A percentile compares a stretch with the other conserved stretches of the same genome.
Conservation (phyloP, 2,113 vertebrate genomes). For the Chlorocebus sabaeus region DNA sequence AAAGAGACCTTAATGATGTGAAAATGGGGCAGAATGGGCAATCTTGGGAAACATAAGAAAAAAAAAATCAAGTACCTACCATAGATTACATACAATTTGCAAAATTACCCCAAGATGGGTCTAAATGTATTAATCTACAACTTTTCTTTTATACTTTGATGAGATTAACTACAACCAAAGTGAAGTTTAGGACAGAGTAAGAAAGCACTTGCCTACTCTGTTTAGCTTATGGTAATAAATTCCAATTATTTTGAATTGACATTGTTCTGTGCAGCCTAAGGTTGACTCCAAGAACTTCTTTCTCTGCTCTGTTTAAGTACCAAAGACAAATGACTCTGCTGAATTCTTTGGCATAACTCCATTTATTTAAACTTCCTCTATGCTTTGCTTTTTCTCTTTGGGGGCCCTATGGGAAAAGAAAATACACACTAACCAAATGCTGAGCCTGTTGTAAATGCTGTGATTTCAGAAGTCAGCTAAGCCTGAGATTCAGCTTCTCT, state of each 20-base stretch:
- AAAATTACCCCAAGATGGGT: background rate
- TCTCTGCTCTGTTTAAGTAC: slow-evolving; percentile 18
- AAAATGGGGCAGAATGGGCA: background rate
- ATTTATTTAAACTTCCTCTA: slow-evolving; percentile 18
- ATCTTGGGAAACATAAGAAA: background rate
- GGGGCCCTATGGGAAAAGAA: background rate
- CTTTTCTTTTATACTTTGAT: background rate
- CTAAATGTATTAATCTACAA: background rate
- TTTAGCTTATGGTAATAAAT: slow-evolving; percentile 56
- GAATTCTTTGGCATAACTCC: background rate
- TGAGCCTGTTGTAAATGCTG: background rate
- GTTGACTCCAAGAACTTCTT: slow-evolving; percentile 29
- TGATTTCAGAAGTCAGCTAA: background rate
- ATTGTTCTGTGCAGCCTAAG: slow-evolving; percentile 8
- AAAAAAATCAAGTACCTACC: background rate
- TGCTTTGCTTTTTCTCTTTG: background rate
- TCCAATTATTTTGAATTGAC: slow-evolving; percentile 57
- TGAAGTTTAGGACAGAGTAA: background rate
- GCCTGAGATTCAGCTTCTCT: background rate
- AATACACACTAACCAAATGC: background rate
- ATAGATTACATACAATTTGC: background rate
- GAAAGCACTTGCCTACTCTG: background rate
- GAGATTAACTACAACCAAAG: background rate
- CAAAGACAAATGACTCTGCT: slow-evolving; percentile 33
- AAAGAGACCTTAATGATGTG: background rate